Evolutionary conservation across 2,113 vertebrate genomes (phyloP).

Genomic region (Nasalis larvatus): DNA sequence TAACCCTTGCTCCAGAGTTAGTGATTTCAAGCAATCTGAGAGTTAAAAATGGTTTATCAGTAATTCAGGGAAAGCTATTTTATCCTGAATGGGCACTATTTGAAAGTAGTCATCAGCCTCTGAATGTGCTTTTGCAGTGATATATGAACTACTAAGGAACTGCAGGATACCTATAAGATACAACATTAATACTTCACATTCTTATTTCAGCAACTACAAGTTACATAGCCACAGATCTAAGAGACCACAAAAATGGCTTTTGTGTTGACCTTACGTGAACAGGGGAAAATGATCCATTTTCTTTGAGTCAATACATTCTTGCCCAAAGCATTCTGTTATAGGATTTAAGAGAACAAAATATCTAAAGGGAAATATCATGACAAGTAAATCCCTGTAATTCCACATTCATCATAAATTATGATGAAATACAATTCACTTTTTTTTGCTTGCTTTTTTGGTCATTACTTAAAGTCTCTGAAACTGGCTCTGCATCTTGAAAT

Average conservation of each 20-base stretch:
- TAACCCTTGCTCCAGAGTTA: background rate
- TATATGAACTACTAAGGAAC: background rate
- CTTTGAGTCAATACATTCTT: background rate
- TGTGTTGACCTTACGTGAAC: background rate
- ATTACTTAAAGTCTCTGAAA: background rate
- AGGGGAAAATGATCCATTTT: background rate
- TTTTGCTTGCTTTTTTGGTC: background rate
- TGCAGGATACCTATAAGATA: background rate
- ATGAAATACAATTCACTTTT: background rate
- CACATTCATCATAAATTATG: background rate
- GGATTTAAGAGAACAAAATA: slow-evolving; percentile 20
- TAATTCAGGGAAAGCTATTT: background rate
- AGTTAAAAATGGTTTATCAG: background rate
- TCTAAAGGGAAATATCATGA: background rate
- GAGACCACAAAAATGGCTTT: background rate
- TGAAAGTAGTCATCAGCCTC: background rate
- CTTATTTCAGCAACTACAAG: background rate
- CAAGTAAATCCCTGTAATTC: background rate
- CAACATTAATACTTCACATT: background rate
- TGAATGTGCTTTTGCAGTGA: background rate
- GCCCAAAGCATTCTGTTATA: background rate
- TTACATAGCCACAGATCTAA: background rate
- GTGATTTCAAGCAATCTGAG: background rate
- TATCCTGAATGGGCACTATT: background rate
- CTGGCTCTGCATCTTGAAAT: background rate